Percentiles rank a stretch among this genome's conserved stretches.
Evolutionary conservation across 2,113 vertebrate genomes (phyloP).

Genomic region (Callionymus lyra): DNA sequence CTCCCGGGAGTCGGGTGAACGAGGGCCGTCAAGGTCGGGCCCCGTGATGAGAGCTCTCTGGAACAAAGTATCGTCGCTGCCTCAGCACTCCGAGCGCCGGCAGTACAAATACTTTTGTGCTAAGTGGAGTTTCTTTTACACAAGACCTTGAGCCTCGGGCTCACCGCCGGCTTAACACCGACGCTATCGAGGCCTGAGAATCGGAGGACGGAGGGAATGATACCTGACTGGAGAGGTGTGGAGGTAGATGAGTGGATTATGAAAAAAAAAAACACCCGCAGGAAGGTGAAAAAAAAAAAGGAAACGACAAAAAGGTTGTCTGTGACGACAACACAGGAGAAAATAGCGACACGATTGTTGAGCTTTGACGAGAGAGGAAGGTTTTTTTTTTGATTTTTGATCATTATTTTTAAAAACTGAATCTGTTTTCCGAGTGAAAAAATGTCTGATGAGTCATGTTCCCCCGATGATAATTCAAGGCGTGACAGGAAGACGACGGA

Average conservation of each 20-base stretch:
- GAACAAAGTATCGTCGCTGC: conserved; percentile 23
- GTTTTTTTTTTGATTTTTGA: no score
- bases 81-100: conserved; percentile 34
- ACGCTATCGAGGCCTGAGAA: conserved; percentile 12
- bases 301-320: no score
- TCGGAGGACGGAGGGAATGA: conserved; percentile 14
- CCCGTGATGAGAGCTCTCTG: conserved; percentile 31
- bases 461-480: no score
- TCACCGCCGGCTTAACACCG: conserved; percentile 22
- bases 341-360: no score
- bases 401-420: no score
- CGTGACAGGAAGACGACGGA: no score
- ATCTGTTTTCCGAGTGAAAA: no score
- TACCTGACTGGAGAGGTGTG: conserved; percentile 7
- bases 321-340: no score
- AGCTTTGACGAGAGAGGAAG: no score
- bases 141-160: conserved; percentile 43
- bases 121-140: conserved; percentile 40
- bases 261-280: conserved; percentile 1
- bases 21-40: conserved; percentile 32
- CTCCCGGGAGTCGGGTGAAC: conserved; percentile 17
- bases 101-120: conserved; percentile 34
- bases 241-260: conserved; percentile 2
- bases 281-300: conserved; percentile 5
- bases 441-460: no score